Conservation (phyloP, 2,113 vertebrate genomes). For the Theristicus caerulescens region DNA sequence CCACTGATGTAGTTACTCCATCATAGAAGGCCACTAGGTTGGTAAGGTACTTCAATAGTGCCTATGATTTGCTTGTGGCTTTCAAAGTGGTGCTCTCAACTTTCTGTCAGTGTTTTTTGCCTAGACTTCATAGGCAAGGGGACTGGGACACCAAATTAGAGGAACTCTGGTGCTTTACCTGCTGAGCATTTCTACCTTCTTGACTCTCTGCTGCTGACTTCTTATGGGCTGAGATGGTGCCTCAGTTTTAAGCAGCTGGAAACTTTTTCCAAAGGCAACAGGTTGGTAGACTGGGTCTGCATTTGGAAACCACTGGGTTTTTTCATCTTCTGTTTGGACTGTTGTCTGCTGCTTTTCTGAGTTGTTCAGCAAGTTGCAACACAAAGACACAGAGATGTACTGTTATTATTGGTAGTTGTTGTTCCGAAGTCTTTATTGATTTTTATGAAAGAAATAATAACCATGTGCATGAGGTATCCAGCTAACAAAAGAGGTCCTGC, state of each 20-base stretch:
- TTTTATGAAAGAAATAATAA: constrained; percentile 64
- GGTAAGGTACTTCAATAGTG: not conserved
- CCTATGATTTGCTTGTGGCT: not conserved
- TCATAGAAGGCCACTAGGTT: no score
- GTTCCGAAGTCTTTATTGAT: constrained; percentile 62
- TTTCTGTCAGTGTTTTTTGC: not conserved
- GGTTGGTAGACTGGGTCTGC: not conserved
- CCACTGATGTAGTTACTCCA: no score
- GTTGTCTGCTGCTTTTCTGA: not conserved
- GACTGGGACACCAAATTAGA: not conserved
- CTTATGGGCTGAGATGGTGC: not conserved
- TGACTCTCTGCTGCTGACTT: not conserved
- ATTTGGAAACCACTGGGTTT: not conserved
- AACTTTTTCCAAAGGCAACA: not conserved
- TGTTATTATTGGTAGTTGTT: constrained; percentile 52
- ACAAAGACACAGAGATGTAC: constrained; percentile 27
- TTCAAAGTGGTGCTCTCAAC: not conserved
- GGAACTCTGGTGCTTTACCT: not conserved
- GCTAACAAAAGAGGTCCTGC: constrained; percentile 64
- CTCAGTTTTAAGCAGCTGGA: not conserved
- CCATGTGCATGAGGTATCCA: constrained; percentile 34
- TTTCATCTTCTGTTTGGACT: not conserved
- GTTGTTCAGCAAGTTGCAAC: not conserved
- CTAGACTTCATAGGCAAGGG: not conserved
- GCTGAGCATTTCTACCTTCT: not conserved